Evolutionary conservation across 2,797 vertebrate species (phyloP), one percentile per base, ranked within the genome.

Genomic region (Ambastaia sidthimunki): DNA sequence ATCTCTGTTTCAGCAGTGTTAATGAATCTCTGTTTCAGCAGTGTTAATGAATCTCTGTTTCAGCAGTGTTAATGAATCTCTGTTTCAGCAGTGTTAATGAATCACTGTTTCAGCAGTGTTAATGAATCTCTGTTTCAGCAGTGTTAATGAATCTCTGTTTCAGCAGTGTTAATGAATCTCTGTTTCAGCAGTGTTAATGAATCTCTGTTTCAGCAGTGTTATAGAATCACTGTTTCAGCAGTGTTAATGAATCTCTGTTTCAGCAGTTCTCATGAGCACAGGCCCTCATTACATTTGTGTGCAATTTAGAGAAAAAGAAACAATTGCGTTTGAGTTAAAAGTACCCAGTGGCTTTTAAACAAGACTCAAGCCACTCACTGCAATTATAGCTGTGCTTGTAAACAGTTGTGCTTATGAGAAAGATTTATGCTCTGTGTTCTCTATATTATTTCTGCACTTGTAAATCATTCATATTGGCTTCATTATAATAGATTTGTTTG

Each of bases 1-100:
- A 83, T 81, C 76, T 82, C 67, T 80, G 44, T 80, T 71, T 78
- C 44, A 68, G 54, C 63, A 21, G 74, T 71, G 60, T 70, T n/a
- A n/a, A n/a, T n/a, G n/a, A n/a, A n/a, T n/a, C n/a, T n/a, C n/a
- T n/a, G n/a, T n/a, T n/a, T n/a, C n/a, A n/a, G n/a, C n/a, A n/a
- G n/a, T n/a, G n/a, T n/a, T n/a, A n/a, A n/a, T n/a, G n/a, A n/a
- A n/a, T n/a, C n/a, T n/a, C n/a, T n/a, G n/a, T n/a, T n/a, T n/a
- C n/a, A n/a, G n/a, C n/a, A n/a, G n/a, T n/a, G n/a, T n/a, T n/a
- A n/a, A n/a, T n/a, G n/a, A n/a, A n/a, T n/a, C n/a, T n/a, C n/a
- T n/a, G n/a, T n/a, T n/a, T n/a, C n/a, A n/a, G n/a, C n/a, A n/a
- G n/a, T n/a, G n/a, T n/a, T n/a, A n/a, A n/a, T n/a, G n/a, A n/a